phyloP scores from a whole-genome alignment of 2,113 vertebrate species.

The Xiphophorus couchianus region DNA sequence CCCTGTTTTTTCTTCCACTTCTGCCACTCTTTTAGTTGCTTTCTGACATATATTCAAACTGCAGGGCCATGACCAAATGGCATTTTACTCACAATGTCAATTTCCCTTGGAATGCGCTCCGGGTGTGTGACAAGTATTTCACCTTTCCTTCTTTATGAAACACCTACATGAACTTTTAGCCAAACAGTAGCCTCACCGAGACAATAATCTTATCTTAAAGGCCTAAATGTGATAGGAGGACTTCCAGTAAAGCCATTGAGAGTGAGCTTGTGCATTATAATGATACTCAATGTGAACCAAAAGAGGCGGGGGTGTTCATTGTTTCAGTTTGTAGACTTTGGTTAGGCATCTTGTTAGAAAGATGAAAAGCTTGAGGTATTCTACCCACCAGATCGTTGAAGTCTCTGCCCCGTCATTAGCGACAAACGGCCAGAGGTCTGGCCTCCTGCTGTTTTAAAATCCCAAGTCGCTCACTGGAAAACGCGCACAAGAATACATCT shows the following conservation, averaged over 20 bases:
- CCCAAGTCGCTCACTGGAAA: slow-evolving; percentile 9
- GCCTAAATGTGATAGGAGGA: neutral
- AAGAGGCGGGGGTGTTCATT: slow-evolving; percentile 11
- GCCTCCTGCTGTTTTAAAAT: slow-evolving; percentile 35
- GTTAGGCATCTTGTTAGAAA: slow-evolving; percentile 26
- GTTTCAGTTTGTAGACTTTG: slow-evolving; percentile 8
- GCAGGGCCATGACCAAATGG: neutral
- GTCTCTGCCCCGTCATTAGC: slow-evolving; percentile 37
- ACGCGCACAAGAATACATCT: neutral
- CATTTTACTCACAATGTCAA: neutral
- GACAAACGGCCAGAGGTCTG: slow-evolving; percentile 26
- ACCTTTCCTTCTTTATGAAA: neutral
- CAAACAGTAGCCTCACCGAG: neutral
- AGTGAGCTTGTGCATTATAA: neutral
- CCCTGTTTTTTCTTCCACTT: neutral
- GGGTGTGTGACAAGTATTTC: neutral
- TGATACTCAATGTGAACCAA: neutral
- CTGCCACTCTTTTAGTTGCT: neutral
- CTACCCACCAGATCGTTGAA: slow-evolving; percentile 24
- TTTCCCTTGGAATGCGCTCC: neutral
- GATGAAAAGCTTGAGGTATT: slow-evolving; percentile 4
- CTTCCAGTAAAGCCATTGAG: neutral
- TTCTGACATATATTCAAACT: neutral
- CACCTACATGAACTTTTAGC: neutral
- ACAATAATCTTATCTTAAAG: neutral